Conservation (phyloP, 2,888 invertebrate species). For the Malthinus flaveolus region DNA sequence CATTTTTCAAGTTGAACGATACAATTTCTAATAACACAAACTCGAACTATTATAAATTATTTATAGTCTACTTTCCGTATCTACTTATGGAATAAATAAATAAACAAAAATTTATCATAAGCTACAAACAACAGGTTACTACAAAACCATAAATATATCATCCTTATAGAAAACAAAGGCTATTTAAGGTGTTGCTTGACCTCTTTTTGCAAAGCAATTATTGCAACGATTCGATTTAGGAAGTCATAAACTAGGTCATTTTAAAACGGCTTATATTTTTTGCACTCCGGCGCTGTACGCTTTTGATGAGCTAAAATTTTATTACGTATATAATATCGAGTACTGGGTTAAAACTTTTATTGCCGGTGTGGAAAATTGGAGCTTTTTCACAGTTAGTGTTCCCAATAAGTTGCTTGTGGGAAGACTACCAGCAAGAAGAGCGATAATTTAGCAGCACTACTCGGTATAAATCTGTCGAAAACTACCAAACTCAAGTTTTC, state of each 20-base stretch:
- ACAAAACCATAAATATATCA: constrained; percentile 28
- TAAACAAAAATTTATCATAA: constrained; percentile 18
- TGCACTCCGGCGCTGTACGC: constrained; percentile 4
- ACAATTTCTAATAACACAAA: constrained; percentile 3
- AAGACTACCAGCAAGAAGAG: no score
- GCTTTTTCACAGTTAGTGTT: no score
- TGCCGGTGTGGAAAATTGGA: no score
- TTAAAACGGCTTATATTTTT: constrained; percentile 14
- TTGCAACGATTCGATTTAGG: constrained; percentile 20
- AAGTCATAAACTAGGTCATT: constrained; percentile 20
- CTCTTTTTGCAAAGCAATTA: constrained; percentile 27
- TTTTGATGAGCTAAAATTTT: not conserved
- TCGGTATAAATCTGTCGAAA: no score
- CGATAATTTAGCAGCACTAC: no score
- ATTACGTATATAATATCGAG: not conserved
- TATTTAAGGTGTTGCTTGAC: constrained; percentile 28
- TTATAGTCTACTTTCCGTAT: not conserved
- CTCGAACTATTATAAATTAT: constrained; percentile 9
- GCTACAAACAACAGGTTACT: constrained; percentile 22
- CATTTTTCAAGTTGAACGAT: constrained; percentile 4
- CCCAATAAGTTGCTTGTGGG: no score
- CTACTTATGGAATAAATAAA: constrained; percentile 11
- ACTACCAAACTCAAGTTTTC: no score
- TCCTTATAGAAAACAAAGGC: constrained; percentile 29
- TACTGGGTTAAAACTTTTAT: not conserved